These are phyloP conservation scores for Heliconius erato DNA, from an alignment of 2,888 invertebrate species.

Conservation along the genomic window DNA sequence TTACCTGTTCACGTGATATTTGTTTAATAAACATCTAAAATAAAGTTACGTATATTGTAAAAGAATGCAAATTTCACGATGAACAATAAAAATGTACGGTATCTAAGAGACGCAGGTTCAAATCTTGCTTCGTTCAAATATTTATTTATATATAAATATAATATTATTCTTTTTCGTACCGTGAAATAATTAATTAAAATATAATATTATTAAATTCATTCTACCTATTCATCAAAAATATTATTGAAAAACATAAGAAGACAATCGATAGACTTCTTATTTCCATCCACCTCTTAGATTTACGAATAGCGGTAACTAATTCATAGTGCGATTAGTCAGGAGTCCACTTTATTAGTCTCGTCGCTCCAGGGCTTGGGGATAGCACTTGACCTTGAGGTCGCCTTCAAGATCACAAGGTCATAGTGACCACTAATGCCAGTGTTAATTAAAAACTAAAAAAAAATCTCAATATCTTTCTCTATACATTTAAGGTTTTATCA, in stretches of 20 bases:
- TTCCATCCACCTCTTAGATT: conserved; percentile 12
- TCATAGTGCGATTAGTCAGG: conserved; percentile 49
- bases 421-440: not conserved
- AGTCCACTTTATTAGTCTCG: conserved; percentile 51
- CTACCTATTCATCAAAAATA: too few relatives aligned
- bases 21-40: too few relatives aligned
- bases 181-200: too few relatives aligned
- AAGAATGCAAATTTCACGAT: too few relatives aligned
- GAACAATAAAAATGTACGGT: too few relatives aligned
- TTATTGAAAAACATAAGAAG: too few relatives aligned
- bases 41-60: too few relatives aligned
- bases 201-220: too few relatives aligned
- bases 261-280: not conserved
- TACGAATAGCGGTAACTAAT: conserved; percentile 44
- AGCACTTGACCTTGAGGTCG: conserved; percentile 43
- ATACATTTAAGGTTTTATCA: not conserved
- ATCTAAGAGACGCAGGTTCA: too few relatives aligned
- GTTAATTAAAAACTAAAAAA: conserved; percentile 6
- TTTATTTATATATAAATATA: too few relatives aligned
- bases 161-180: too few relatives aligned
- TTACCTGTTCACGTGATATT: not conserved
- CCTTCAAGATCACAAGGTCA: conserved; percentile 39
- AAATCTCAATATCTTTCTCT: not conserved
- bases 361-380: conserved; percentile 38
- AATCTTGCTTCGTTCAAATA: too few relatives aligned